Base-by-base conservation (phyloP, 2,888 invertebrate genomes). In the Calliphora vomitoria region DNA sequence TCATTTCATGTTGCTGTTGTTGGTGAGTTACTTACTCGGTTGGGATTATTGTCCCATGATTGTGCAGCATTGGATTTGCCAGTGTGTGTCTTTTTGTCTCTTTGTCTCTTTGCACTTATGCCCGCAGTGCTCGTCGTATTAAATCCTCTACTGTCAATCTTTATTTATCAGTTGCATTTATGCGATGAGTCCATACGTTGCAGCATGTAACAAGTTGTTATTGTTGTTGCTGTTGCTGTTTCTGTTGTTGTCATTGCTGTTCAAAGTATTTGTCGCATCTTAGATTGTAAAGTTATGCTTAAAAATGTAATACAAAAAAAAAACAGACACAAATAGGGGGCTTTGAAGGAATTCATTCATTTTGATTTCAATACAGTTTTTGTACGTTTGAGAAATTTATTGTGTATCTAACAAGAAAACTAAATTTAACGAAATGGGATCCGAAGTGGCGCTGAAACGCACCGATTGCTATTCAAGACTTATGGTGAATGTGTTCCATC, bases 141-240 rank as follows among this genome's bases (percentile, higher is more conserved):
- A 80, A 80, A 79, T 80, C 79, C 75, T 81, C 80, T 18, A 64
- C 82, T 87, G 85, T 85, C 87, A 85, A 87, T 87, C 87, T 87
- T 85, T 87, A 85, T 87, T 87, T 85, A 85, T 82, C 79, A 82
- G 82, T 79, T 82, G 74, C 84, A 72, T 75, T 75, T 64, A 76
- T 81, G 62, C 41, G 74, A 18, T 55, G 72, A 64, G 72, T 78
- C 55, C 62, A 71, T 58, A 78, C 38, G 62, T 38, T 64, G 85
- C 58, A 55, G 82, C 78, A 62, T 79, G 78, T 84, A 72, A 84
- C 78, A 81, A 76, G 80, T 87, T 81, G 83, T 41, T 64, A 74
- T 68, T 66, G 58, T 66, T 82, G 41, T 58, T 83, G 78, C 78
- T 53, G 64, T 78, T 75, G 71, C 38, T 64, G 85, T 82, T 74